A percentile compares a stretch with the other conserved stretches of the same genome.
Conservation (phyloP, 2,113 vertebrate species). For the Henicopernis longicauda region DNA sequence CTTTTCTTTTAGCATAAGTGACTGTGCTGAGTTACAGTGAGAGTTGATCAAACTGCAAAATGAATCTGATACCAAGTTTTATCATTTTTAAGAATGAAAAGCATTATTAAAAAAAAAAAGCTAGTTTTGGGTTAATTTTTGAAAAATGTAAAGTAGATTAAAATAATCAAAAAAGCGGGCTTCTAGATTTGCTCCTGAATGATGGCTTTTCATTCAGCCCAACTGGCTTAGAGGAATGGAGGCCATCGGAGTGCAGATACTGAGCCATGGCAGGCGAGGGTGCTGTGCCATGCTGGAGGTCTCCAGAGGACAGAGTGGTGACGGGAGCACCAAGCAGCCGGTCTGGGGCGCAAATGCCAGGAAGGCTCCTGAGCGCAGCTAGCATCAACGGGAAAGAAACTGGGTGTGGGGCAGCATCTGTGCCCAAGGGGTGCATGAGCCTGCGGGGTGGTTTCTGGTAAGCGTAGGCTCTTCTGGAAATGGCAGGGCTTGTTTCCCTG, state of each 20-base stretch:
- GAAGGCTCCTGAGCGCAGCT: not conserved
- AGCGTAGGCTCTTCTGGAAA: not conserved
- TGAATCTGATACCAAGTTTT: not conserved
- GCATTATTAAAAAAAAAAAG: not conserved
- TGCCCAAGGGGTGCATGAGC: not conserved
- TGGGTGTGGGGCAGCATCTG: too few species aligned
- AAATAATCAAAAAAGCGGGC: not conserved
- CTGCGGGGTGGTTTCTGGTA: fast-evolving
- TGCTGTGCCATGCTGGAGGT: not conserved
- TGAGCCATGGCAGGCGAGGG: not conserved
- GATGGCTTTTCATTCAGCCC: not conserved
- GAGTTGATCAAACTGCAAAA: not conserved
- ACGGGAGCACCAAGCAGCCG: fast-evolving
- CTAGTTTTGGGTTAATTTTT: not conserved
- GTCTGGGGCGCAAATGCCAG: too few species aligned
- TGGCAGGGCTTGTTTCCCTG: not conserved
- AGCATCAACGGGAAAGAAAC: not conserved
- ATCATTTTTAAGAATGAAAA: not conserved
- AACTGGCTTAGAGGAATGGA: not conserved
- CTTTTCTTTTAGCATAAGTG: too few species aligned
- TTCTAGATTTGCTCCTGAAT: not conserved
- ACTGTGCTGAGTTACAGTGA: not conserved
- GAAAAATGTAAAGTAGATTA: not conserved
- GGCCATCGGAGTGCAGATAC: fast-evolving
- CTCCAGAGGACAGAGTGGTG: not conserved